Percentiles rank a stretch among this genome's conserved stretches.
These are phyloP conservation scores for Ladona fulva DNA, from an alignment of 1,140 invertebrate species.

Conservation along the genomic window DNA sequence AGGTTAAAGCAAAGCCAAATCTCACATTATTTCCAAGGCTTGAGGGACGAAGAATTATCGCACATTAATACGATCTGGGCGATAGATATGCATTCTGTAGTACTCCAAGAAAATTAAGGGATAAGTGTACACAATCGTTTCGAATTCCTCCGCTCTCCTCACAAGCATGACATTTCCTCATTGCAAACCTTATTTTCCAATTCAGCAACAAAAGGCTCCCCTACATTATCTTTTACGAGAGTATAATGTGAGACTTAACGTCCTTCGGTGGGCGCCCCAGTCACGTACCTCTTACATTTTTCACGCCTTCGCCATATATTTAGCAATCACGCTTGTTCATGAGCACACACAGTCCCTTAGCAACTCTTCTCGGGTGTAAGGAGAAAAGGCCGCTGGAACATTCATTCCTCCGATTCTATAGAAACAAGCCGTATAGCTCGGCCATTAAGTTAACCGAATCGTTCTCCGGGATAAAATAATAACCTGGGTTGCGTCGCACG, in stretches of 20 bases:
- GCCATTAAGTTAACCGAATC: background rate
- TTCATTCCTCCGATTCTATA: too few species aligned
- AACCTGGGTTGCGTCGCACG: background rate
- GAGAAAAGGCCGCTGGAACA: too few species aligned
- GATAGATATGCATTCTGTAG: too few species aligned
- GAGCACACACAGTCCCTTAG: too few species aligned
- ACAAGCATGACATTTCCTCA: background rate
- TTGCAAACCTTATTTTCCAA: background rate
- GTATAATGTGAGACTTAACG: background rate
- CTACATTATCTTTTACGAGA: background rate
- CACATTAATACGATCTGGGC: too few species aligned
- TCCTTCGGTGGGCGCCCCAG: background rate
- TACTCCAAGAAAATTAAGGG: too few species aligned
- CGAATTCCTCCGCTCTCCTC: background rate
- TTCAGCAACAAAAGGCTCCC: background rate
- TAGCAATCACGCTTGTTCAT: background rate
- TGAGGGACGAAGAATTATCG: too few species aligned
- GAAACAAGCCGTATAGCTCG: background rate
- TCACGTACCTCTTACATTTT: background rate
- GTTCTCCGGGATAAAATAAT: background rate
- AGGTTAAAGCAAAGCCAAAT: too few species aligned
- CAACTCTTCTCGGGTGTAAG: too few species aligned
- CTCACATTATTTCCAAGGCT: too few species aligned
- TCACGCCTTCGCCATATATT: background rate
- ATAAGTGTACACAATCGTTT: too few species aligned